These are phyloP conservation scores for Daboia siamensis DNA, from an alignment of 2,113 vertebrate species.

Conservation along the genomic window DNA sequence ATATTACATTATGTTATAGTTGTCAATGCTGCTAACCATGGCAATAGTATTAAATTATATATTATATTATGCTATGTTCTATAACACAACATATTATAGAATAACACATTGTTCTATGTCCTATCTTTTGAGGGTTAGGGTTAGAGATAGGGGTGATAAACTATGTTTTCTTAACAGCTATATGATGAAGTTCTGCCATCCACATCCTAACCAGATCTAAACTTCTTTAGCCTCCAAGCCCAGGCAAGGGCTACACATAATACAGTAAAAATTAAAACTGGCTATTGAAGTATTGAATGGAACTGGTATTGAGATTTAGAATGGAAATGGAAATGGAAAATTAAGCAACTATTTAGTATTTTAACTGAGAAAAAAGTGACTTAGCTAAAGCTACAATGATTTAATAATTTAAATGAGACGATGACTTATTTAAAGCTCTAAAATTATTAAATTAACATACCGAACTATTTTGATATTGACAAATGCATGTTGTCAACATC, in stretches of 20 bases:
- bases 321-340: background rate
- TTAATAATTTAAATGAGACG: slow-evolving; percentile 23
- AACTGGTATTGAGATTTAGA: background rate
- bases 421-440: background rate
- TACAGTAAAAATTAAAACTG: background rate
- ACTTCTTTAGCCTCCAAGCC: background rate
- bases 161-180: background rate
- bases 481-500: background rate
- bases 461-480: background rate
- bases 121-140: background rate
- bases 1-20: background rate
- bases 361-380: background rate
- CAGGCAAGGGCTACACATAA: background rate
- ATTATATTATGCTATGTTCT: too few species aligned
- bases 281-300: slow-evolving; percentile 49
- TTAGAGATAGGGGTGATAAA: background rate
- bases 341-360: background rate
- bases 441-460: background rate
- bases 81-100: too few species aligned
- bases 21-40: too few species aligned
- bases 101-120: background rate
- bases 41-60: too few species aligned
- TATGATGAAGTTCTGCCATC: background rate
- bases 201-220: background rate
- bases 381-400: background rate